Base-by-base conservation (phyloP, 2,888 invertebrate genomes). In the Phengaris arion region DNA sequence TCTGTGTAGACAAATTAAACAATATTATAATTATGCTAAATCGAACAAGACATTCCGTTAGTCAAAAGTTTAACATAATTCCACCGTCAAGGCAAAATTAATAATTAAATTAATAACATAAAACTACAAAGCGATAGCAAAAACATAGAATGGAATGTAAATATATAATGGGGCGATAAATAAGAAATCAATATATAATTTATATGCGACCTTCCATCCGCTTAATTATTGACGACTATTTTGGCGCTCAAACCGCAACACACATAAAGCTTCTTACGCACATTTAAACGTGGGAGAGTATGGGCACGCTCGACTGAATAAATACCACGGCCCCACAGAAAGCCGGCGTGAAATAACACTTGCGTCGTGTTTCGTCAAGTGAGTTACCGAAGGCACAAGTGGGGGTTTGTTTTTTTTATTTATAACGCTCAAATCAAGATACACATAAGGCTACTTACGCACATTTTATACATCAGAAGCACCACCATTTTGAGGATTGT, bases 171-270 rank as follows among this genome's bases (percentile, higher is more conserved):
- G 77, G 81, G 77, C 72, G 77, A 80, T 79, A 79, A 81, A 81
- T 80, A 80, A 80, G 81, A 81, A 81, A 81, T 79, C 79, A 78
- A 78, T 79, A 78, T 80, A 79, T 81, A 79, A 82, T 81, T 80
- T 79, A 80, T 79, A 76, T 77, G 74, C 79, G 82, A 81, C 82
- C 82, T 82, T 79, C 78, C 78, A 77, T 76, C 76, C 76, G 77
- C 70, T 78, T 87, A 86, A 78, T 87, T 86, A 86, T 86, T 85
- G 88, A 88, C 86, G 84, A 73, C 86, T 83, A 87, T 87, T 86
- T 87, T 85, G 81, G 84, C 84, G 87, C 88, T 86, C 85, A 87
- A 78, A 78, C 78, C 78, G 77, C 77, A 79, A 77, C 54, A 78
- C 76, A 46, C 75, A 78, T 78, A 75, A 79, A 57, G 79, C 70